phyloP scores from a whole-genome alignment of 2,888 invertebrate species.

The Diadegma fenestrale region DNA sequence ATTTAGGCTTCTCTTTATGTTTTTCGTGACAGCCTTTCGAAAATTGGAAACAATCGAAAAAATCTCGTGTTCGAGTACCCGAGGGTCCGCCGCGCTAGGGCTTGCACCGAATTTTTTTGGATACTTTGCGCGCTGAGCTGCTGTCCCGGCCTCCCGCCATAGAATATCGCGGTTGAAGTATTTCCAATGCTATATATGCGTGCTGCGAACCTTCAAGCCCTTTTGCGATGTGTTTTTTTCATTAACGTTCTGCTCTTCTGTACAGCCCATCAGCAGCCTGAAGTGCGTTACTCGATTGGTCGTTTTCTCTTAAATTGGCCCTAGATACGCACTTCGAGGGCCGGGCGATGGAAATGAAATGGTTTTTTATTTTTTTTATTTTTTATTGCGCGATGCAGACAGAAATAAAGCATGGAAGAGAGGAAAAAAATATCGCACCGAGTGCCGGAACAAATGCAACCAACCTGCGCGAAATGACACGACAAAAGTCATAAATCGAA shows the following conservation, averaged over 20 bases:
- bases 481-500: conserved; percentile 53
- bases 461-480: conserved; percentile 36
- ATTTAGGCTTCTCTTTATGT: too few relatives aligned
- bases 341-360: conserved; percentile 56
- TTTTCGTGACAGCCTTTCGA: too few relatives aligned
- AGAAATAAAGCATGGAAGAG: conserved; percentile 5
- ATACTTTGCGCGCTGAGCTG: neutral
- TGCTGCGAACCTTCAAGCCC: neutral
- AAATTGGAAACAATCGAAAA: too few relatives aligned
- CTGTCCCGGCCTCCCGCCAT: neutral
- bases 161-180: conserved; percentile 46
- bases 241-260: conserved; percentile 62
- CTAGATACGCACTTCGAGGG: conserved; percentile 44
- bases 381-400: conserved; percentile 19
- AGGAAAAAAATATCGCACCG: conserved; percentile 14
- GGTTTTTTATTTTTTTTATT: neutral
- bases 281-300: conserved; percentile 44
- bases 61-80: too few relatives aligned
- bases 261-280: conserved; percentile 6
- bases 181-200: neutral
- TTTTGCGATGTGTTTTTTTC: conserved; percentile 60
- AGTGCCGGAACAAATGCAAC: conserved; percentile 25
- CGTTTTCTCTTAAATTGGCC: conserved; percentile 51
- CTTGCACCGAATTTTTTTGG: neutral
- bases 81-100: neutral